Evolutionary conservation across 2,888 invertebrate species (phyloP).

Genomic region (Oligia latruncula): DNA sequence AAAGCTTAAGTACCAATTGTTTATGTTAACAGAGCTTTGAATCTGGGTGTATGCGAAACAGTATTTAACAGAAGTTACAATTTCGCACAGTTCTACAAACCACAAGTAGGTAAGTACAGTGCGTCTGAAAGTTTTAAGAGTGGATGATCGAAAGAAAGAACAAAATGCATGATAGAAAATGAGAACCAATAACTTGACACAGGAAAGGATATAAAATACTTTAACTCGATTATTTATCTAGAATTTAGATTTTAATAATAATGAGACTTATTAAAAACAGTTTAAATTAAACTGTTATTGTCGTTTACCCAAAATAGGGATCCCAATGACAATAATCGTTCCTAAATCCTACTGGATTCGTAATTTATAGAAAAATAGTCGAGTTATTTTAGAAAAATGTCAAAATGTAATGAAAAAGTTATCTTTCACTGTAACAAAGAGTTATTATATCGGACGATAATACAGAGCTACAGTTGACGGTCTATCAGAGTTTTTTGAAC

Average conservation of each 20-base stretch:
- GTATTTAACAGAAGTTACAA: slow-evolving; percentile 18
- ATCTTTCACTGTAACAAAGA: no score
- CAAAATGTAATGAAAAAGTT: no score
- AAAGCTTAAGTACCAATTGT: slow-evolving; percentile 56
- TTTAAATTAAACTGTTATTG: no score
- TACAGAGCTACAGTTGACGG: background rate
- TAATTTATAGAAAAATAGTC: no score
- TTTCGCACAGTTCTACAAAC: slow-evolving; percentile 15
- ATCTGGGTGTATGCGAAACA: slow-evolving; percentile 9
- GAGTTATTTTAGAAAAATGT: no score
- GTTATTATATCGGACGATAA: background rate
- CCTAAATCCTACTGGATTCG: no score
- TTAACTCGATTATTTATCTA: background rate
- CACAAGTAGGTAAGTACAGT: background rate
- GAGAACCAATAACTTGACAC: background rate
- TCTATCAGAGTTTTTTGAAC: no score
- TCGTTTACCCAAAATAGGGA: no score
- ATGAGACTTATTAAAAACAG: background rate
- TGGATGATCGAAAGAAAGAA: background rate
- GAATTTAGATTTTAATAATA: background rate
- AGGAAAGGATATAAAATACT: background rate
- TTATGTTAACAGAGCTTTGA: slow-evolving; percentile 49
- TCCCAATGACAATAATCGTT: no score
- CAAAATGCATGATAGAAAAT: background rate
- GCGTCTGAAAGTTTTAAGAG: slow-evolving; percentile 10